Evolutionary conservation across 2,888 invertebrate species (phyloP).

Genomic region (Zygogramma bicolorata): DNA sequence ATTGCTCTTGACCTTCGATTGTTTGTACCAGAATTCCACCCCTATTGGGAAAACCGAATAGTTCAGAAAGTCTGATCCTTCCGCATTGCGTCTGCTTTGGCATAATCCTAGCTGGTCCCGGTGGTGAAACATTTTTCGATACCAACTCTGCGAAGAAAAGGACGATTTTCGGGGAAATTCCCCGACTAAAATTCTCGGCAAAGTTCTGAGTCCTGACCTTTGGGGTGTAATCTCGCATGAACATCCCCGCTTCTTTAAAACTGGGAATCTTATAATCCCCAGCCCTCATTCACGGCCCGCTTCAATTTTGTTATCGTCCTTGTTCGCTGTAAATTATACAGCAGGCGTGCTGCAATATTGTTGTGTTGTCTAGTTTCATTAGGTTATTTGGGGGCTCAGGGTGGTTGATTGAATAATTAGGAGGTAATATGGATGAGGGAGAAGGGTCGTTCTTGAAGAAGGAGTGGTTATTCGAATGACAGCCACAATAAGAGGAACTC

Average conservation of each 20-base stretch:
- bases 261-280: slow-evolving; percentile 52
- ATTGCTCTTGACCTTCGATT: no score
- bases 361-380: slow-evolving; percentile 36
- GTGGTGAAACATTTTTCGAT: background rate
- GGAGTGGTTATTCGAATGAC: background rate
- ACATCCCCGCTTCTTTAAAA: slow-evolving; percentile 47
- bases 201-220: slow-evolving; percentile 5
- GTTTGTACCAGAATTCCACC: no score
- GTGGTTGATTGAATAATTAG: slow-evolving; percentile 37
- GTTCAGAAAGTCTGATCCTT: no score
- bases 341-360: slow-evolving; percentile 26
- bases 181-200: background rate
- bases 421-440: slow-evolving; percentile 23
- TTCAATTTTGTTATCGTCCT: slow-evolving; percentile 48
- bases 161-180: background rate
- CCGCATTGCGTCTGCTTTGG: no score
- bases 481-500: no score
- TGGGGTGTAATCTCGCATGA: slow-evolving; percentile 42
- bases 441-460: no score
- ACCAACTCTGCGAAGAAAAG: background rate
- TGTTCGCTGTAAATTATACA: slow-evolving; percentile 43
- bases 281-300: slow-evolving; percentile 54
- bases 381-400: slow-evolving; percentile 28
- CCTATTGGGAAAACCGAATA: no score
- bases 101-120: no score